phyloP scores from a whole-genome alignment of 2,113 vertebrate species.

The Colius striatus region DNA sequence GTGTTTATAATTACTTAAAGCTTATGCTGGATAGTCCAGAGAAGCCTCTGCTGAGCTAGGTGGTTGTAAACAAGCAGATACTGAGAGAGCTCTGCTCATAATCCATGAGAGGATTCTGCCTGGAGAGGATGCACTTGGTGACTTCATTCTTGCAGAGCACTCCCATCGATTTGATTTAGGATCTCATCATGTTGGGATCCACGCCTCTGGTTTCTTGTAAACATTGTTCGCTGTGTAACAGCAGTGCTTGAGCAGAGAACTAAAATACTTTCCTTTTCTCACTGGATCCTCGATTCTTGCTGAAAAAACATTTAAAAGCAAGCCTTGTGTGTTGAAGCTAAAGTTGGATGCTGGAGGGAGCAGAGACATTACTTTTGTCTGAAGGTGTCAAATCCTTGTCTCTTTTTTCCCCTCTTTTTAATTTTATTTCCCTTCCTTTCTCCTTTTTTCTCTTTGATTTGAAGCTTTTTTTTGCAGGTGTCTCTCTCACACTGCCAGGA shows the following conservation, averaged over 20 bases:
- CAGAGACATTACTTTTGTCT: not conserved
- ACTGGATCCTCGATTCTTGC: not conserved
- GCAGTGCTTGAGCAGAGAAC: not conserved
- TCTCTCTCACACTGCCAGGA: not conserved
- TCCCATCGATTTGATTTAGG: not conserved
- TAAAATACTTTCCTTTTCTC: not conserved
- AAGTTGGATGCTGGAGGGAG: not conserved
- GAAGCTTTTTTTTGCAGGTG: not conserved
- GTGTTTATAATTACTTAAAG: not conserved
- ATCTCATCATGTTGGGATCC: not conserved
- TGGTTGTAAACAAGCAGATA: conserved; percentile 15
- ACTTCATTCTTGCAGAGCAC: not conserved
- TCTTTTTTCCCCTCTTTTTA: no score
- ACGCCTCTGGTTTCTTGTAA: conserved; percentile 8
- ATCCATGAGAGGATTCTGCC: conserved; percentile 26
- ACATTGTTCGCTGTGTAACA: not conserved
- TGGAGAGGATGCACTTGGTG: not conserved
- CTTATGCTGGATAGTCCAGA: not conserved
- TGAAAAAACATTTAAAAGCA: not conserved
- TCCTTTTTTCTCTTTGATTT: not conserved
- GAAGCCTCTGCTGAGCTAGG: not conserved
- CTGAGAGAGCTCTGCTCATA: not conserved
- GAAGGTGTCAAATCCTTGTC: not conserved
- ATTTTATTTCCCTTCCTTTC: no score
- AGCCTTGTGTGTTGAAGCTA: not conserved